phyloP scores from a whole-genome alignment of 2,797 vertebrate genomes.

The Chelon auratus region DNA sequence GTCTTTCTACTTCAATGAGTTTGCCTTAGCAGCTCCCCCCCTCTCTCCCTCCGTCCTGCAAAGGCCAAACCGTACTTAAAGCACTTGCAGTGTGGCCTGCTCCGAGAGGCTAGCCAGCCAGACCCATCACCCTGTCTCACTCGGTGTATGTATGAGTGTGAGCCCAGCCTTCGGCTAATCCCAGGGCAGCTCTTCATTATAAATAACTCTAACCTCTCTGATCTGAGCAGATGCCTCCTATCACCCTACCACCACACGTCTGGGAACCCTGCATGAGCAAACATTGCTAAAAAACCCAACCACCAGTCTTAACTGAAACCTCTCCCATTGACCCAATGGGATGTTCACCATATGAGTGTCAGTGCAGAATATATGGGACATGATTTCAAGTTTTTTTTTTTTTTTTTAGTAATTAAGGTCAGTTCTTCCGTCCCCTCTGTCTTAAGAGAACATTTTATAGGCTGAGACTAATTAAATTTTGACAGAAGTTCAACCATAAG shows the following conservation, averaged over 20 bases:
- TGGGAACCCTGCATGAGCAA: conserved; percentile 30
- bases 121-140: conserved; percentile 33
- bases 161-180: conserved; percentile 47
- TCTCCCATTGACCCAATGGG: conserved; percentile 16
- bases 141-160: conserved; percentile 43
- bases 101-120: conserved; percentile 15
- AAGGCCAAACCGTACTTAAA: conserved; percentile 60
- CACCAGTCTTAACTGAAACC: conserved; percentile 22
- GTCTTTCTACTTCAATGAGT: conserved; percentile 58
- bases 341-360: conserved; percentile 6
- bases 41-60: conserved; percentile 28
- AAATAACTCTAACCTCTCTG: conserved; percentile 65
- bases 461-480: conserved; percentile 33
- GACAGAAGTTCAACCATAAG: conserved; percentile 23
- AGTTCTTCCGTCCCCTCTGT: conserved; percentile 24
- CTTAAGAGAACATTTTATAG: conserved; percentile 13
- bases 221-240: conserved; percentile 55
- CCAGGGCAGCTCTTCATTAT: conserved; percentile 52
- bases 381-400: conserved; percentile 9
- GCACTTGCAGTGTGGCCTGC: conserved; percentile 31
- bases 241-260: conserved; percentile 41
- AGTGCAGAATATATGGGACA: conserved; percentile 27
- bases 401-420: conserved; percentile 37
- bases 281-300: conserved; percentile 33
- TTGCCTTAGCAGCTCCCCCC: conserved; percentile 19